Conservation (phyloP, 2,797 vertebrate species). For the Agapornis canus region DNA sequence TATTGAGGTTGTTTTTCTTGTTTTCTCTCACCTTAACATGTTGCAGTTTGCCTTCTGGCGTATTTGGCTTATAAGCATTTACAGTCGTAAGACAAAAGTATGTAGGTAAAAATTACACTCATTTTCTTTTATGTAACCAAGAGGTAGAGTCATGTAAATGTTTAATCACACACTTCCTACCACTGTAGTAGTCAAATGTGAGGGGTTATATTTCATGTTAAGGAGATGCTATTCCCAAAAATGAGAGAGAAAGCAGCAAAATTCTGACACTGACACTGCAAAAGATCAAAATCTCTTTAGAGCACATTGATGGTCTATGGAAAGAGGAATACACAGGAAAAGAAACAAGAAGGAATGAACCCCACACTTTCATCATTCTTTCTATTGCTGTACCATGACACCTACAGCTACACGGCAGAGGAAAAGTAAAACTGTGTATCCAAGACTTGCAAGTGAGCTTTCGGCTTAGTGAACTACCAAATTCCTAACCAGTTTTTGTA, state of each 20-base stretch:
- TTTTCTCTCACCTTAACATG: conserved; percentile 52
- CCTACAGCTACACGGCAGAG: neutral
- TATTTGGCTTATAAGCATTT: conserved; percentile 29
- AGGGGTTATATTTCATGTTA: neutral
- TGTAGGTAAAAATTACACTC: conserved; percentile 48
- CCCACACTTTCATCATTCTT: neutral
- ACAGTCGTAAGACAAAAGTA: conserved; percentile 10
- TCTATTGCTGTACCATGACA: neutral
- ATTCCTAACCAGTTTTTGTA: neutral
- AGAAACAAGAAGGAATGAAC: neutral
- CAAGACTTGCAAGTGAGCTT: neutral
- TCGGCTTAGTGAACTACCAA: neutral
- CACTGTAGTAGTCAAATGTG: neutral
- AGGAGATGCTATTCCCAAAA: neutral
- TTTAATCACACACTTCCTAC: conserved; percentile 37
- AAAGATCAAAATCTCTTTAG: neutral
- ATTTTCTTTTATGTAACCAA: conserved; percentile 50
- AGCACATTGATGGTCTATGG: neutral
- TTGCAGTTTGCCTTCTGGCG: conserved; percentile 49
- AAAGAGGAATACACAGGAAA: neutral
- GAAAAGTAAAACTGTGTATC: neutral
- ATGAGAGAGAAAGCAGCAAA: neutral
- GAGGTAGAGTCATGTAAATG: conserved; percentile 37
- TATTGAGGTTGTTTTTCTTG: conserved; percentile 40
- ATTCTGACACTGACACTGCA: neutral